Evolutionary conservation across 1,140 invertebrate genomes (phyloP).

Genomic region (Drosophila leontia): DNA sequence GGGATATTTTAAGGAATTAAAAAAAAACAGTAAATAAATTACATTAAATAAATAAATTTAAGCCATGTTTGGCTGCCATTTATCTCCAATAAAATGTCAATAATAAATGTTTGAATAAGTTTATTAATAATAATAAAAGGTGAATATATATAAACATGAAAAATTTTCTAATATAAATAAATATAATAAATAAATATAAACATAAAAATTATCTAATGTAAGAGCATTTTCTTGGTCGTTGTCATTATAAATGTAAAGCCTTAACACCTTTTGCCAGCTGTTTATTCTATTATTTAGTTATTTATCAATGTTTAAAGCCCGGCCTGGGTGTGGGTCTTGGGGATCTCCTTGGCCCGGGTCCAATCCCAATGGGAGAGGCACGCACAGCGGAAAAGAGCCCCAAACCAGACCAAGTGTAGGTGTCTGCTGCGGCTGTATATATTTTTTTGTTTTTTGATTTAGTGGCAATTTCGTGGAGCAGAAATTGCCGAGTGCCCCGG

Average conservation of each 20-base stretch:
- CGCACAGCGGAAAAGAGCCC: conserved; percentile 9
- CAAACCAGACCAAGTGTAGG: conserved; percentile 38
- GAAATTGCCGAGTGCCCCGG: conserved; percentile 64
- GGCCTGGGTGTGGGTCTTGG: not conserved
- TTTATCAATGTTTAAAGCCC: conserved; percentile 64
- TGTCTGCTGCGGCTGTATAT: conserved; percentile 40
- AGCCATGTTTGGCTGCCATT: not conserved
- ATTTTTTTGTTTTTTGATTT: conserved; percentile 68
- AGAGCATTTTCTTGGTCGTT: not conserved
- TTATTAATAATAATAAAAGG: too few relatives aligned
- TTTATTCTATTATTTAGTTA: conserved; percentile 80
- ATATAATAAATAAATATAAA: too few relatives aligned
- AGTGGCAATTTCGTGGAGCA: conserved; percentile 72
- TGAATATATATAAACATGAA: too few relatives aligned
- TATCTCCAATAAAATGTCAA: too few relatives aligned
- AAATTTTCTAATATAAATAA: too few relatives aligned
- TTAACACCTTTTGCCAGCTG: conserved; percentile 65
- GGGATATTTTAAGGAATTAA: too few relatives aligned
- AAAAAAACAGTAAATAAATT: not conserved
- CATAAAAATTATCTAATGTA: too few relatives aligned
- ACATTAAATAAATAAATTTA: not conserved
- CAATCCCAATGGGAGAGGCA: conserved; percentile 31
- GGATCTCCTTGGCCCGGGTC: not conserved
- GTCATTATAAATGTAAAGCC: conserved; percentile 28
- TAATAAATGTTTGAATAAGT: too few relatives aligned